Evolutionary conservation across 2,888 invertebrate species (phyloP).

Genomic region (Entomobrya proxima): DNA sequence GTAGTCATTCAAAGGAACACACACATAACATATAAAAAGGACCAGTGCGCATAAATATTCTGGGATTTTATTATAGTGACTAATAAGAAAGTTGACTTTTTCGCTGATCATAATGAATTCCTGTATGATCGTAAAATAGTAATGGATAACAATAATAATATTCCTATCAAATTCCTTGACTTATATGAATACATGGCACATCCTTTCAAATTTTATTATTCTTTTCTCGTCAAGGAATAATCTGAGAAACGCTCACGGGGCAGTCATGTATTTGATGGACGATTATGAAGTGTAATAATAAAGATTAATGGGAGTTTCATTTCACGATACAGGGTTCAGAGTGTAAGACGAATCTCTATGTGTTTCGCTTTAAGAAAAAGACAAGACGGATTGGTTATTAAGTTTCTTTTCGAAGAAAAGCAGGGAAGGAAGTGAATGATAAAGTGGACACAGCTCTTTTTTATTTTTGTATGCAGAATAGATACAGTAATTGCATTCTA

Average conservation of each 20-base stretch:
- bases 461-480: background rate
- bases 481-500: background rate
- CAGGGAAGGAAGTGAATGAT: slow-evolving; percentile 34
- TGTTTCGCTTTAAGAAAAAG: slow-evolving; percentile 8
- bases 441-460: background rate
- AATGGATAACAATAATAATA: slow-evolving; percentile 20
- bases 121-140: background rate
- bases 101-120: background rate
- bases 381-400: slow-evolving; percentile 8
- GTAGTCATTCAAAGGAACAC: slow-evolving; percentile 1
- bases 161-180: slow-evolving; percentile 38
- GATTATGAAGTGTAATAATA: slow-evolving; percentile 48
- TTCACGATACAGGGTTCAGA: slow-evolving; percentile 27
- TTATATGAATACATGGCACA: background rate
- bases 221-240: background rate
- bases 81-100: background rate
- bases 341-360: slow-evolving; percentile 21
- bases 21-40: slow-evolving; percentile 12
- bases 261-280: slow-evolving; percentile 20
- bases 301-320: slow-evolving; percentile 40
- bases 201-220: background rate
- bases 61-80: background rate
- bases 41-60: background rate
- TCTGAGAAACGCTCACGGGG: too few relatives aligned
- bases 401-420: background rate